Evolutionary conservation across 2,797 vertebrate species (phyloP).

Genomic region (Remorina albescens): DNA sequence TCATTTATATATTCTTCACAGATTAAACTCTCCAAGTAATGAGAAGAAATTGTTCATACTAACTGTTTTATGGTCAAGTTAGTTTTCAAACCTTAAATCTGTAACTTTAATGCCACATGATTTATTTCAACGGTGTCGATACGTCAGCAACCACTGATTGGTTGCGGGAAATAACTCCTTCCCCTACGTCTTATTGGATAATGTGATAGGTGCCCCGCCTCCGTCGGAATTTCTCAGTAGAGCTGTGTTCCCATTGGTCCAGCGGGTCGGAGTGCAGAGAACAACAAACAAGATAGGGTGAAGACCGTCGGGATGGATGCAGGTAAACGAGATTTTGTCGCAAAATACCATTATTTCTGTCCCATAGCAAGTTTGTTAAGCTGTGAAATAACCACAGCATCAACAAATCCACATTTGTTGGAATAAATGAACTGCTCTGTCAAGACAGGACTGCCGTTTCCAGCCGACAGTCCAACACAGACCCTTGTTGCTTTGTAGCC

Average conservation of each 20-base stretch:
- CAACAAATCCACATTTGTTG: neutral
- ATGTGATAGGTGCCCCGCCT: slow-evolving; percentile 37
- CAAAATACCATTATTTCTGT: slow-evolving; percentile 18
- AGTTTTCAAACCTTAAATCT: neutral
- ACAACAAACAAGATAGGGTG: slow-evolving; percentile 86
- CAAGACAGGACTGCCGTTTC: neutral
- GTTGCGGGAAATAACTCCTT: neutral
- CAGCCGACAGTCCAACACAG: slow-evolving; percentile 12
- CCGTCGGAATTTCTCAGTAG: slow-evolving; percentile 35
- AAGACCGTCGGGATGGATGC: slow-evolving; percentile 88
- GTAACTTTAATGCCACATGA: slow-evolving; percentile 5
- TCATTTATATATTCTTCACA: too few species aligned
- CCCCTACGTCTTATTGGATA: slow-evolving; percentile 58
- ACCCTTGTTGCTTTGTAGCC: slow-evolving; percentile 53
- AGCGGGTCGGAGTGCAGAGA: slow-evolving; percentile 57
- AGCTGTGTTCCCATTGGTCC: slow-evolving; percentile 72
- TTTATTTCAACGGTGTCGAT: slow-evolving; percentile 8
- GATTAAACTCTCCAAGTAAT: too few species aligned
- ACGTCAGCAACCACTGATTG: slow-evolving; percentile 46
- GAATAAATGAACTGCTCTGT: neutral
- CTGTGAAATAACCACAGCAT: neutral
- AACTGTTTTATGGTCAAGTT: neutral
- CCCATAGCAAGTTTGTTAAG: neutral
- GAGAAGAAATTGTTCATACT: neutral
- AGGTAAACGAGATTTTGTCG: slow-evolving; percentile 76